Conservation (phyloP, 2,797 vertebrate genomes). For the Ctenosaura bakeri region DNA sequence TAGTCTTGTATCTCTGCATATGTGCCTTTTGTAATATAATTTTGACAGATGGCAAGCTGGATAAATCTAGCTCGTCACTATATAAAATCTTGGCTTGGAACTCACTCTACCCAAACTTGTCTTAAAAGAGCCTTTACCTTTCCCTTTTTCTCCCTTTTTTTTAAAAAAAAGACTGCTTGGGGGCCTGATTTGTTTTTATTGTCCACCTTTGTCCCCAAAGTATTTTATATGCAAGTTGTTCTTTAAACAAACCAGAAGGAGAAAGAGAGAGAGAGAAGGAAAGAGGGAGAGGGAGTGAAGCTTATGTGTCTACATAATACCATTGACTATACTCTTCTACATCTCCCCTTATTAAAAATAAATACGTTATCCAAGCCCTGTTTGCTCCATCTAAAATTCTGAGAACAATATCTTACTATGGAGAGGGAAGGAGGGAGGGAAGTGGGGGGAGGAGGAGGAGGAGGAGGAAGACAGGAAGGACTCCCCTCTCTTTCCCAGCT, state of each 20-base stretch:
- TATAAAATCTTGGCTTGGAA: constrained; percentile 83
- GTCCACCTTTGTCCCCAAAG: constrained; percentile 66
- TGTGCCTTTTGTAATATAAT: constrained; percentile 89
- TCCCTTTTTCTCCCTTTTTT: constrained; percentile 61
- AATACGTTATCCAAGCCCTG: constrained; percentile 81
- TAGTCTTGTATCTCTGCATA: constrained; percentile 89
- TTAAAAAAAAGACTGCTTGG: constrained; percentile 73
- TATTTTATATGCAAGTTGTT: constrained; percentile 66
- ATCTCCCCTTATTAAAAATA: constrained; percentile 83
- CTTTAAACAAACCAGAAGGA: constrained; percentile 35
- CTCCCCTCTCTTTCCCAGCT: constrained; percentile 82
- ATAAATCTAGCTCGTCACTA: constrained; percentile 81
- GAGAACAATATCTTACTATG: constrained; percentile 80
- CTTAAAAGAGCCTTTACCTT: constrained; percentile 80
- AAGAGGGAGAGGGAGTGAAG: not conserved
- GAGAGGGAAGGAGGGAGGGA: constrained; percentile 49
- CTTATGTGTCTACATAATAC: constrained; percentile 68
- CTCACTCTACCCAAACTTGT: constrained; percentile 81
- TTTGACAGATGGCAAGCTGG: constrained; percentile 87
- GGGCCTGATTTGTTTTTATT: constrained; percentile 76
- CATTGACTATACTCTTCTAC: constrained; percentile 73
- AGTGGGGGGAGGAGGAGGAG: constrained; percentile 54
- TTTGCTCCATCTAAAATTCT: constrained; percentile 85
- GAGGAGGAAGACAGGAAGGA: constrained; percentile 78
- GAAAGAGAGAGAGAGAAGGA: not conserved